These are phyloP conservation scores for Ginglymostoma cirratum DNA, from an alignment of 2,113 vertebrate species.

Conservation along the genomic window DNA sequence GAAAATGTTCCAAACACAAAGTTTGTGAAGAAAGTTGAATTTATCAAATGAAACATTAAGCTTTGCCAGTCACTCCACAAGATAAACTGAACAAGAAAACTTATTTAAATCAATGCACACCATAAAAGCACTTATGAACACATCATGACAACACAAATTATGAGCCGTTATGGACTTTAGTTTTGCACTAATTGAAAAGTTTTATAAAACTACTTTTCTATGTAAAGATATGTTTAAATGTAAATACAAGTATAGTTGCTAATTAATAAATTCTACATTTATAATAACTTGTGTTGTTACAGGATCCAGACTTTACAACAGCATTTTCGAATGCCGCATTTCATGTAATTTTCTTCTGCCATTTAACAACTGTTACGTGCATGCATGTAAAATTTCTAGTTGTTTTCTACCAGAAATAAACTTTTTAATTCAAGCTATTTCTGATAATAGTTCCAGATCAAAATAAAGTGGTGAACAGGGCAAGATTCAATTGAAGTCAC, in stretches of 20 bases:
- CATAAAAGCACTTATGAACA: background rate
- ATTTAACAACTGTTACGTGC: background rate
- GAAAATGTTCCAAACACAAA: background rate
- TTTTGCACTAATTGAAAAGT: background rate
- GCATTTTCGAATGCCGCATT: background rate
- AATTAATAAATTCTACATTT: too few species aligned
- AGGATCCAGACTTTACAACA: background rate
- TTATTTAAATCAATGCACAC: background rate
- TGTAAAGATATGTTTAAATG: background rate
- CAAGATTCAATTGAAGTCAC: background rate
- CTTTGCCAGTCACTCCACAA: background rate
- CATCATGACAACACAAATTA: background rate
- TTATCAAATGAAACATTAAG: background rate
- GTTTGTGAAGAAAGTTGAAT: background rate
- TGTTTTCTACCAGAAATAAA: background rate
- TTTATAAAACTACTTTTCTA: background rate
- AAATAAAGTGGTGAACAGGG: background rate
- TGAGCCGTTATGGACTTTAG: background rate
- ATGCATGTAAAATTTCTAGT: background rate
- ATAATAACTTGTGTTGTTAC: too few species aligned
- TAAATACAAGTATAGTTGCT: too few species aligned
- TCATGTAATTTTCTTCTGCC: too few species aligned
- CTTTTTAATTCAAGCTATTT: background rate
- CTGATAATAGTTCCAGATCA: background rate
- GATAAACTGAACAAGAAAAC: background rate